Percentiles rank a stretch among this genome's conserved stretches.
phyloP scores from a whole-genome alignment of 2,113 vertebrate genomes.

The Dascyllus trimaculatus region DNA sequence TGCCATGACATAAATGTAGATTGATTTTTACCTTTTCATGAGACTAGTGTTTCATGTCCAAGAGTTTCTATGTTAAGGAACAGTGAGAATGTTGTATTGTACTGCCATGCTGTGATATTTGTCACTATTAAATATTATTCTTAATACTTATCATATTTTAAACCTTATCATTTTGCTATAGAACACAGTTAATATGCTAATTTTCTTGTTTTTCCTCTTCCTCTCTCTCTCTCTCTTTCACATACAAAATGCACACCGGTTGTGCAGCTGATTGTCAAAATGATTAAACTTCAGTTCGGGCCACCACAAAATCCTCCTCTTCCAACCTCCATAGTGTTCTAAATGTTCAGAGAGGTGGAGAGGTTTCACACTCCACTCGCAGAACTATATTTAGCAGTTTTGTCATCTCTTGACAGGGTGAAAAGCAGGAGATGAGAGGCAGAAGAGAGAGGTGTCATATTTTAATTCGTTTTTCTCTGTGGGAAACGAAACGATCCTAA shows the following conservation, averaged over 20 bases:
- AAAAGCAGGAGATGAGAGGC: slow-evolving; percentile 67
- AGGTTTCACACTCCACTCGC: slow-evolving; percentile 65
- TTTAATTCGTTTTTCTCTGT: slow-evolving; percentile 78
- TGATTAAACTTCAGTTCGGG: slow-evolving; percentile 31
- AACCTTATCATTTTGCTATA: not conserved
- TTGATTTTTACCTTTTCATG: not conserved
- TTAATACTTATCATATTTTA: not conserved
- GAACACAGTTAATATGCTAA: not conserved
- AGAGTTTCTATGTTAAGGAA: not conserved
- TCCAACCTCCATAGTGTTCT: slow-evolving; percentile 22
- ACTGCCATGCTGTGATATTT: not conserved
- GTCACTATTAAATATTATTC: not conserved
- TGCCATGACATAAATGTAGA: not conserved
- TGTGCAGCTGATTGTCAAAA: not conserved
- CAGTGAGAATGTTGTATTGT: not conserved
- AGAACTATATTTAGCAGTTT: slow-evolving; percentile 70
- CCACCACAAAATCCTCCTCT: slow-evolving; percentile 7
- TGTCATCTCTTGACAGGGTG: slow-evolving; percentile 62
- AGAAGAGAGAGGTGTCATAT: slow-evolving; percentile 71
- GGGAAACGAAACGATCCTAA: slow-evolving; percentile 59
- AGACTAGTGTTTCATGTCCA: not conserved
- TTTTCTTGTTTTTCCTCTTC: not conserved
- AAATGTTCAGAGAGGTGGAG: slow-evolving; percentile 47
- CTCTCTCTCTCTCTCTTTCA: not conserved
- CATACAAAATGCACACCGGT: not conserved